A percentile compares a stretch with the other conserved stretches of the same genome.
Conservation (phyloP, 2,888 invertebrate genomes). For the Cybosia mesomella region DNA sequence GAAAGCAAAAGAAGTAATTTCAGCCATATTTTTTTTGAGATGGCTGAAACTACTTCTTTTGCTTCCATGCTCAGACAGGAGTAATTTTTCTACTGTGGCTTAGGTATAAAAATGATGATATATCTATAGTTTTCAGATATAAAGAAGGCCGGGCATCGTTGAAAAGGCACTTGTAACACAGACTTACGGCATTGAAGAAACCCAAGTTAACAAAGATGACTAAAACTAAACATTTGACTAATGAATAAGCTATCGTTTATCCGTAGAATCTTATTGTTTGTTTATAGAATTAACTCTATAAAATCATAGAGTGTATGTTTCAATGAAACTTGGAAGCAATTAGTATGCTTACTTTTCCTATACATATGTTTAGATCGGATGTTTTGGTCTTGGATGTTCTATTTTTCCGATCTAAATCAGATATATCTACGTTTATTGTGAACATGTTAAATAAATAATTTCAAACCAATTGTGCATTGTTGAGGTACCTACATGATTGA, state of each 20-base stretch:
- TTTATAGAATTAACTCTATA: neutral
- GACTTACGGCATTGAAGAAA: conserved; percentile 92
- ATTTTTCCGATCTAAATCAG: too few species aligned
- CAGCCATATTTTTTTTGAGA: too few species aligned
- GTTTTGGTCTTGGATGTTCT: too few species aligned
- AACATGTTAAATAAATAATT: neutral
- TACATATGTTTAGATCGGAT: too few species aligned
- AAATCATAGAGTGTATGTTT: neutral
- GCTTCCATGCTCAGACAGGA: too few species aligned
- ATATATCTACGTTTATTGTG: neutral
- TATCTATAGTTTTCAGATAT: conserved; percentile 84
- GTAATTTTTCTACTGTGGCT: neutral
- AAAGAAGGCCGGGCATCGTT: conserved; percentile 98
- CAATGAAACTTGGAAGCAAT: too few species aligned
- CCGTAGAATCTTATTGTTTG: neutral
- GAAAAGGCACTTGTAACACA: conserved; percentile 98
- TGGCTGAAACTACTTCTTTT: too few species aligned
- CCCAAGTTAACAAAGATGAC: conserved; percentile 78
- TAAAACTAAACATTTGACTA: conserved; percentile 44
- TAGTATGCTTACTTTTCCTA: too few species aligned
- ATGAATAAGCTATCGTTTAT: conserved; percentile 3
- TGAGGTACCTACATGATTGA: neutral
- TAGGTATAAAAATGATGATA: too few species aligned
- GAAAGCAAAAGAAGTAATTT: too few species aligned
- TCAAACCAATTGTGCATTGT: neutral